Conservation (phyloP, 2,797 vertebrate genomes). For the Pitangus sulphuratus region DNA sequence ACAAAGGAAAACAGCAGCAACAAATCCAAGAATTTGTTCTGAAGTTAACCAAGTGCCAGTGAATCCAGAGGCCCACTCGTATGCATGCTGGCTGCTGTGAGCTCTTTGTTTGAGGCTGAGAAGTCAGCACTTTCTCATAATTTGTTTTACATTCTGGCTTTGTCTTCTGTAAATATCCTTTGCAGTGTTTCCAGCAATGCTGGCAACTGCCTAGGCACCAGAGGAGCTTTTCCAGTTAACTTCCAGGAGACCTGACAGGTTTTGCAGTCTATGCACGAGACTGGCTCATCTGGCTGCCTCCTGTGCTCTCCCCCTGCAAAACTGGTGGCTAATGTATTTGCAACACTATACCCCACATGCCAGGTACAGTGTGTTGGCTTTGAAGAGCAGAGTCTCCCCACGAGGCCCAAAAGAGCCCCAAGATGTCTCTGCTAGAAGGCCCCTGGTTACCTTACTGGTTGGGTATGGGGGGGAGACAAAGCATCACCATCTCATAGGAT, state of each 20-base stretch:
- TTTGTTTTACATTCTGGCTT: conserved; percentile 13
- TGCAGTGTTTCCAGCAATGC: not conserved
- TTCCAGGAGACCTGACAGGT: not conserved
- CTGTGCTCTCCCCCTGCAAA: not conserved
- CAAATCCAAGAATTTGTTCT: not conserved
- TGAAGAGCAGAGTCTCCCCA: not conserved
- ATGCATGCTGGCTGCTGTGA: not conserved
- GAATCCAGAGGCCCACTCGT: not conserved
- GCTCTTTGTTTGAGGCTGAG: not conserved
- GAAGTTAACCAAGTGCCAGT: not conserved
- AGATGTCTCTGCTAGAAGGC: not conserved
- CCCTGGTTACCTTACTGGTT: not conserved
- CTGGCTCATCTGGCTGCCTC: not conserved
- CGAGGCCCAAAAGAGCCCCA: not conserved
- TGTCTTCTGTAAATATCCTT: conserved; percentile 29
- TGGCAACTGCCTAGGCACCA: not conserved
- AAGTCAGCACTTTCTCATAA: not conserved
- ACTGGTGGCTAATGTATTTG: not conserved
- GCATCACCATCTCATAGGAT: not conserved
- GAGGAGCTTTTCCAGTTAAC: not conserved
- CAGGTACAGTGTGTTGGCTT: not conserved
- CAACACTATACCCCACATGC: accelerated
- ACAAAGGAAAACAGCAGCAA: not conserved
- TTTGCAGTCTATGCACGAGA: not conserved
- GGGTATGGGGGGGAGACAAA: not conserved